These are phyloP conservation scores for Eclectus roratus DNA, from an alignment of 2,113 vertebrate genomes.

Conservation along the genomic window DNA sequence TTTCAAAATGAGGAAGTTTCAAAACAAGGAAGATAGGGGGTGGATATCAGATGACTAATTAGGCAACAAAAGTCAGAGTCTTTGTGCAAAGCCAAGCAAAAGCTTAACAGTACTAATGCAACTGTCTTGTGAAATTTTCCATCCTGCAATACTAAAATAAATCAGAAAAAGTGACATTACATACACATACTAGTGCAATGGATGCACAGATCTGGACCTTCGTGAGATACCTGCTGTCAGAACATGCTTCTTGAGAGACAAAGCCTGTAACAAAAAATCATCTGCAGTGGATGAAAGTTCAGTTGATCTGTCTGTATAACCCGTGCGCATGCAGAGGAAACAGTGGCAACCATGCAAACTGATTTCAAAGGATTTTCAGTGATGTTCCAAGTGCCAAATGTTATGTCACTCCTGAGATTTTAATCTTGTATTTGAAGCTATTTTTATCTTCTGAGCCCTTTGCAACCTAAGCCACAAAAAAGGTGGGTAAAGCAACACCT, in stretches of 20 bases:
- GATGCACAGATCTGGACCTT: not conserved
- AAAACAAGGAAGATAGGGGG: not conserved
- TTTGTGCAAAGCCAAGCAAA: not conserved
- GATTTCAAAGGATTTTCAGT: not conserved
- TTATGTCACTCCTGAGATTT: not conserved
- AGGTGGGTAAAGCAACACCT: not conserved
- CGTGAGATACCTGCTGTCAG: not conserved
- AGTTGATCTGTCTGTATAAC: not conserved
- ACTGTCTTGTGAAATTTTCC: not conserved
- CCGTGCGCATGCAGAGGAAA: fast-evolving
- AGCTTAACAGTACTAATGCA: not conserved
- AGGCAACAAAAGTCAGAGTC: constrained; percentile 1
- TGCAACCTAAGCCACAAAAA: not conserved
- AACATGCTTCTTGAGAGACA: not conserved
- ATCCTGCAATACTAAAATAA: not conserved
- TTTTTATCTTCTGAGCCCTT: not conserved
- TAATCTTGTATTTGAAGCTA: constrained; percentile 16
- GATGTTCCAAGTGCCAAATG: not conserved
- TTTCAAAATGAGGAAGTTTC: not conserved
- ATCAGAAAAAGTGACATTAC: not conserved
- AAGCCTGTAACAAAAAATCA: not conserved
- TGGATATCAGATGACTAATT: not conserved
- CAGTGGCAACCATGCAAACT: not conserved
- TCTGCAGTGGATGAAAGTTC: not conserved
- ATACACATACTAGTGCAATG: not conserved